Percentiles rank a stretch among this genome's conserved stretches.
Conservation (phyloP, 2,113 vertebrate genomes). For the Pluvialis apricaria region DNA sequence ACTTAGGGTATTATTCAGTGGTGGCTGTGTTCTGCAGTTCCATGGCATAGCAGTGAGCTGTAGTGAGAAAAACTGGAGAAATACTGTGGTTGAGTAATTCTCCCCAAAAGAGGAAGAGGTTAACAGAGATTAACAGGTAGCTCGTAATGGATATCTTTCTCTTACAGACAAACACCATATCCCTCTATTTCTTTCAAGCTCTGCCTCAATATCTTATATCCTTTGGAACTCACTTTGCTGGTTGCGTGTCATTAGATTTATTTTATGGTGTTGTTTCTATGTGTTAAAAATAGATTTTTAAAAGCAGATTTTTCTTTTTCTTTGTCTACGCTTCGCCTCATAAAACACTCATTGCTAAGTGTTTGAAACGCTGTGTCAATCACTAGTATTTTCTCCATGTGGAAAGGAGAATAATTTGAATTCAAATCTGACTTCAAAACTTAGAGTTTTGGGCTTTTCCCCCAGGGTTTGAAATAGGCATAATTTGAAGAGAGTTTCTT, state of each 20-base stretch:
- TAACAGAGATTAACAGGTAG: neutral
- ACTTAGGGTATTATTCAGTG: neutral
- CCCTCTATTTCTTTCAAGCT: neutral
- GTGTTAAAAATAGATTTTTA: neutral
- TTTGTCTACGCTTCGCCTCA: neutral
- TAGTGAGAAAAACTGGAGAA: neutral
- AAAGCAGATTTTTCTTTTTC: neutral
- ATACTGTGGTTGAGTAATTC: neutral
- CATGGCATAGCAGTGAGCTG: neutral
- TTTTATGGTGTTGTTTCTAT: neutral
- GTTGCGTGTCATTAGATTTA: accelerated
- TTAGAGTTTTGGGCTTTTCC: neutral
- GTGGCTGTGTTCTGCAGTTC: neutral
- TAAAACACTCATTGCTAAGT: neutral
- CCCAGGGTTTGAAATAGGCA: neutral
- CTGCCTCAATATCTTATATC: neutral
- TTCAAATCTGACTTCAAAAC: neutral
- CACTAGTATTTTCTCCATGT: neutral
- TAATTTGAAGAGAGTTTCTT: neutral
- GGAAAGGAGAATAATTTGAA: neutral
- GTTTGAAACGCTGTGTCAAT: neutral
- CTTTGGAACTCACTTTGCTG: neutral
- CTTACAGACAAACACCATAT: neutral
- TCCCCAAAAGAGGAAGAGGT: neutral
- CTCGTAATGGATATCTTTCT: neutral